Percentiles rank a stretch among this genome's conserved stretches.
phyloP scores from a whole-genome alignment of 92 coral and sea anemone genomes.

The Epizoanthus stellaris region DNA sequence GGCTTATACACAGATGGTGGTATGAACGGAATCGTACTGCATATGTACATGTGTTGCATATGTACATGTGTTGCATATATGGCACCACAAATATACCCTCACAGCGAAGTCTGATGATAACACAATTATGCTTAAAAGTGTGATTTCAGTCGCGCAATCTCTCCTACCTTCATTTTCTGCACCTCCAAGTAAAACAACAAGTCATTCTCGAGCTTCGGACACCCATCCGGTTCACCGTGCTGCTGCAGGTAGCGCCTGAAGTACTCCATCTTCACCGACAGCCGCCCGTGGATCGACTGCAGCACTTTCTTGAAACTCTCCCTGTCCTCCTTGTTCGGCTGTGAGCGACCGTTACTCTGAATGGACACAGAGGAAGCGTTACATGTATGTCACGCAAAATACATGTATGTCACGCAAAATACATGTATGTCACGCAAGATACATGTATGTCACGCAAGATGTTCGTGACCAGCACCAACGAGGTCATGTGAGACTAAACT shows the following conservation, averaged over 20 bases:
- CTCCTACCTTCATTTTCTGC: slow-evolving; percentile 89
- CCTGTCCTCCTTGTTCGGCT: slow-evolving; percentile 87
- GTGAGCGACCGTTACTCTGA: slow-evolving; percentile 90
- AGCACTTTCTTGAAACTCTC: slow-evolving; percentile 81
- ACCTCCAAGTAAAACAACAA: slow-evolving; percentile 91
- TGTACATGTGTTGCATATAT: too few species aligned
- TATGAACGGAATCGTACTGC: too few species aligned
- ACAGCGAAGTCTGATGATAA: not conserved
- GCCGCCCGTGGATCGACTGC: slow-evolving; percentile 85
- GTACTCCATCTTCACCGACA: slow-evolving; percentile 83
- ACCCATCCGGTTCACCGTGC: slow-evolving; percentile 91
- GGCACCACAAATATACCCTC: too few species aligned
- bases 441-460: too few species aligned
- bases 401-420: too few species aligned
- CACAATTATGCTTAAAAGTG: not conserved
- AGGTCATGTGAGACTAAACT: too few species aligned
- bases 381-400: not conserved
- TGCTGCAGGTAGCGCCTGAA: slow-evolving; percentile 89
- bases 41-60: too few species aligned
- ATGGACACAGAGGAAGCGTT: not conserved
- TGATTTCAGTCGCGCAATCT: not conserved
- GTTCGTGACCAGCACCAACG: too few species aligned
- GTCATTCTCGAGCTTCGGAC: slow-evolving; percentile 91
- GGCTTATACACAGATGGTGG: too few species aligned
- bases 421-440: too few species aligned